phyloP scores from a whole-genome alignment of 2,888 invertebrate genomes.

The Thecocarcelia acutangulata region DNA sequence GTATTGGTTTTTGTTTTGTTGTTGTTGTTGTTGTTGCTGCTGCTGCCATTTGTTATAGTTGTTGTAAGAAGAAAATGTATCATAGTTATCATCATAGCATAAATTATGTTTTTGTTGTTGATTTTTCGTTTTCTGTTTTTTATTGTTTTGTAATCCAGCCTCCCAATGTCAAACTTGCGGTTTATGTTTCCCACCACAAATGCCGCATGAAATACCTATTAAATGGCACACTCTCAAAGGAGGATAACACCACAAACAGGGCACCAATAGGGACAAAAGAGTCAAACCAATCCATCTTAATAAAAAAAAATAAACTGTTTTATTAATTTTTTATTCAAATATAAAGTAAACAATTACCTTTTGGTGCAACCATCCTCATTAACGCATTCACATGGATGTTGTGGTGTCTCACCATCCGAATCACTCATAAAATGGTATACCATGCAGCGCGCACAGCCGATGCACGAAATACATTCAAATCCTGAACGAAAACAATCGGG shows the following conservation, averaged over 20 bases:
- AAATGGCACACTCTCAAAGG: conserved; percentile 92
- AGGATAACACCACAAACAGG: conserved; percentile 96
- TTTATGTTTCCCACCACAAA: conserved; percentile 92
- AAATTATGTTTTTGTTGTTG: conserved; percentile 39
- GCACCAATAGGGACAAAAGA: conserved; percentile 92
- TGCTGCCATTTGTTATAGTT: conserved; percentile 65
- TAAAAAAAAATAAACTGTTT: not conserved
- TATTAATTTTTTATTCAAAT: not conserved
- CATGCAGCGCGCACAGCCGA: conserved; percentile 93
- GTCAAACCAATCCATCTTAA: conserved; percentile 90
- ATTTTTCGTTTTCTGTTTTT: conserved; percentile 44
- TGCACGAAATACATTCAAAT: conserved; percentile 91
- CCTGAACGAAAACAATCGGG: conserved; percentile 91
- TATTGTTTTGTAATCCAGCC: conserved; percentile 77
- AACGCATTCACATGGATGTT: conserved; percentile 92
- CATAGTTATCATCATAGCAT: conserved; percentile 58
- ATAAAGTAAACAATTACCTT: conserved; percentile 81
- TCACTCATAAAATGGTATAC: conserved; percentile 97
- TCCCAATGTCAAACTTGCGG: conserved; percentile 82
- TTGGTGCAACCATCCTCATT: conserved; percentile 88
- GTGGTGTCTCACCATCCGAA: conserved; percentile 92
- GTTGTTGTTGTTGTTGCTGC: conserved; percentile 55
- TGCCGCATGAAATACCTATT: conserved; percentile 89
- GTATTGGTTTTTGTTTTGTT: conserved; percentile 58
- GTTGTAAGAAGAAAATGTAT: conserved; percentile 53